Evolutionary conservation across 2,113 vertebrate species (phyloP), one percentile per base, ranked within the genome.

Genomic region (Bagarius yarrelli): DNA sequence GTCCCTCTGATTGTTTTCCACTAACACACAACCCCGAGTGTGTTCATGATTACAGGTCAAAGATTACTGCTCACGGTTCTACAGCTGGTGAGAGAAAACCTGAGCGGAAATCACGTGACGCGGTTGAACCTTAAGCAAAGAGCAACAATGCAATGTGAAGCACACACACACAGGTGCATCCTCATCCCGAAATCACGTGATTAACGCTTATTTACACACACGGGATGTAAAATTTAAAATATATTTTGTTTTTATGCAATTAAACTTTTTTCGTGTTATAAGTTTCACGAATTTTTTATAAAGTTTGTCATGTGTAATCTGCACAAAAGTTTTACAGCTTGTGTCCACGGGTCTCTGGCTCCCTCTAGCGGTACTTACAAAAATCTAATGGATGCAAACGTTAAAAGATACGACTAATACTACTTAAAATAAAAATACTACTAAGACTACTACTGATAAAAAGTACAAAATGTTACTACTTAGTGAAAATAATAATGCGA

Each of bases 61-160:
- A n/a, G n/a, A n/a, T n/a, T n/a, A n/a, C n/a, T n/a, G n/a, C n/a
- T n/a, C n/a, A n/a, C n/a, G n/a, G n/a, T n/a, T n/a, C n/a, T n/a
- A n/a, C n/a, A 15, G 18, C 30, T 55, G 2, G 14, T 25, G 14
- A 56, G 53, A 30, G 36, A n/a, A 18, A 55, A 82, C 80, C 74
- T 78, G 79, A 34, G 55, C 61, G 1, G 19, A 25, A 66, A 25
- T 25, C 84, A 66, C 63, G 32, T 79, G 80, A 5, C 32, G 25
- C 34, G 52, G 25, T 66, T 44, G 55, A 3, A 34, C 80, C 69
- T 53, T 61, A 2, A 19, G 60, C 74, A 69, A 71, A 74, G 73
- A 79, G 6, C 8, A 16, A 83, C 71, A 52, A 44, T 50, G 47
- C 32, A 64, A 50, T 18, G 2, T 60, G 6, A 53, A 63, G 57